phyloP scores from a whole-genome alignment of 2,888 invertebrate species.

The Cheiracanthium punctorium region DNA sequence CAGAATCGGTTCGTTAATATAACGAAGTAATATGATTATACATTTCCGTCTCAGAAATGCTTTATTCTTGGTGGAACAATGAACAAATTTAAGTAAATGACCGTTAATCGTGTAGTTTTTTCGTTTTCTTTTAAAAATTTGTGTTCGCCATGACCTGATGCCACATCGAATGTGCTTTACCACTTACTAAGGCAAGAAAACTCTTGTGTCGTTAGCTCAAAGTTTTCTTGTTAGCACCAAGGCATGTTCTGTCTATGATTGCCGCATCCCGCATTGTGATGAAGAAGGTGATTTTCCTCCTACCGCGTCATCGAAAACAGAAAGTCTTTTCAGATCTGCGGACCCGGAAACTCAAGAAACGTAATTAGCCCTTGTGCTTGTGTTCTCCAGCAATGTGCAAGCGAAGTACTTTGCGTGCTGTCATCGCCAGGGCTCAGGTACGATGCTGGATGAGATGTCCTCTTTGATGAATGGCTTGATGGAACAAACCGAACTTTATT shows the following conservation, averaged over 20 bases:
- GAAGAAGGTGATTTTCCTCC: neutral
- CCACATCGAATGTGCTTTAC: too few species aligned
- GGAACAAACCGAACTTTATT: conserved; percentile 49
- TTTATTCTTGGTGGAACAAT: too few species aligned
- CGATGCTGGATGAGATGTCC: conserved; percentile 63
- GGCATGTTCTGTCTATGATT: neutral
- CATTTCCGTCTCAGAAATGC: too few species aligned
- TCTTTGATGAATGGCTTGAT: conserved; percentile 52
- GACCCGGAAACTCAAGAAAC: neutral
- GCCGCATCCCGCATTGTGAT: neutral
- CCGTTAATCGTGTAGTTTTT: too few species aligned
- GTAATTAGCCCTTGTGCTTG: neutral
- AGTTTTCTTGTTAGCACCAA: neutral
- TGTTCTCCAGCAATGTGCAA: conserved; percentile 46
- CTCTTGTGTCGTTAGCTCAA: neutral
- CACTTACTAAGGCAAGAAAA: too few species aligned
- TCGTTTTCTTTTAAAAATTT: too few species aligned
- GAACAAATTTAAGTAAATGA: too few species aligned
- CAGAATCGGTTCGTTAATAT: too few species aligned
- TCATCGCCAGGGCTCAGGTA: conserved; percentile 57
- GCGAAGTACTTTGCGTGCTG: conserved; percentile 38
- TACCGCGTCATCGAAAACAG: neutral
- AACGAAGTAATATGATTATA: too few species aligned
- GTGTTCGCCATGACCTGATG: too few species aligned
- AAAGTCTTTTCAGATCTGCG: neutral